Base-by-base conservation (phyloP, 2,888 invertebrate genomes). In the Himalopsyche anomala region DNA sequence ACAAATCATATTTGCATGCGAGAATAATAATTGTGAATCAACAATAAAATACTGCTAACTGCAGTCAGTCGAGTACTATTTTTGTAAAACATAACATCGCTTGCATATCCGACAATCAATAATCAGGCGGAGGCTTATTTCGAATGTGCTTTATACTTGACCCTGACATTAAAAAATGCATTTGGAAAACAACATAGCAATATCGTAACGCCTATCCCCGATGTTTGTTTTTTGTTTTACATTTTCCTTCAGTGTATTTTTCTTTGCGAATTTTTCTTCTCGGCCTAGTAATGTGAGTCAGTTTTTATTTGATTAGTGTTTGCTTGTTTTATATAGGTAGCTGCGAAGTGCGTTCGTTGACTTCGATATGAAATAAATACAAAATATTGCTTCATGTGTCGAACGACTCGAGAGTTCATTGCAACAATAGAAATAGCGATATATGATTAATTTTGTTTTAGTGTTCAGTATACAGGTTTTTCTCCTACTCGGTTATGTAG, bases 21-120 rank as follows among this genome's bases (percentile, higher is more conserved):
- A 74, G 74, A 83, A 36, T n/a, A 45, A 36, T 45, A 15, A 74
- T 79, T 79, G 51, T 28, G 38, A 74, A 42, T 19, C 28, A n/a
- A 42, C 69, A 83, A 69, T 51, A 79, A 79, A 83, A 83, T 51
- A 15, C 28, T 83, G 38, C 28, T 19, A 19, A 74, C 36, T 74
- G 74, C 74, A 74, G 74, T 5, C 28, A 69, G 28, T 69, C 36
- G 38, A 51, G 74, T 74, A 38, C 12, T 74, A 38, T 74, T 74
- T 74, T 74, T 74, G 74, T 74, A 12, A 74, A 74, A 36, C 36
- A 74, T 11, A 74, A 15, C 36, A 74, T 28, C 36, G 74, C 15
- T 38, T 74, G 74, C 38, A 74, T 74, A 74, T 74, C 74, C 74
- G 74, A 74, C 74, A 74, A 74, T 74, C 74, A 74, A 74, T 74